Evolutionary conservation across 1,140 invertebrate species (phyloP), one percentile per base, ranked within the genome.

Genomic region (Protaetia brevitarsis): DNA sequence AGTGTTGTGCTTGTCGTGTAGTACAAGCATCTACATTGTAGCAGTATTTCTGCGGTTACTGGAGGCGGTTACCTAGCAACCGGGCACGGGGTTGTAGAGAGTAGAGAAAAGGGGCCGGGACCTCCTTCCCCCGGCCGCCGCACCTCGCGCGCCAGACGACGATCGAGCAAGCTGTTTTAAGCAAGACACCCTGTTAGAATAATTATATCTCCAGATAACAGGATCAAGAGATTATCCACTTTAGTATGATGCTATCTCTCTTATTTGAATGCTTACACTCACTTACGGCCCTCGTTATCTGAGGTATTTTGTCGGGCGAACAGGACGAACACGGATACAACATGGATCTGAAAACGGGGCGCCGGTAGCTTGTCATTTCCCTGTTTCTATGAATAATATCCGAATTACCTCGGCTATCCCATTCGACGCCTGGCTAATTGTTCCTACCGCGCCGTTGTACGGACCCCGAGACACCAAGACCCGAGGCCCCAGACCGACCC

Each of bases 221-320:
- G 76, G 74, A 77, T 78, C 76, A 77, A 74, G 76, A 76, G 76
- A 78, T 78, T 77, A 78, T 77, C 75, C 74, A 76, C 74, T 76
- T 76, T 75, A 72, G 71, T 72, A 76, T 74, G 71, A 69, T 73
- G 65, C 74, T 69, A 73, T 76, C 72, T 77, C 73, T 69, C 71
- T 78, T 76, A 76, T 76, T 72, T 75, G 65, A 69, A 74, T 69
- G 74, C 71, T 74, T 71, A 68, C 73, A 76, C 74, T 72, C 73
- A 75, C 74, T 77, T 74, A 74, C 73, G 69, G 63, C 13, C 29
- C 27, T 63, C 41, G 64, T 66, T 66, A 66, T 68, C 41, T 51
- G 34, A 34, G 41, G 59, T 45, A 63, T 63, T 63, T 63, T n/a
- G n/a, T n/a, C n/a, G n/a, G n/a, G n/a, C 34, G 41, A 45, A 34